A percentile compares a stretch with the other conserved stretches of the same genome.
phyloP scores from a whole-genome alignment of 2,797 vertebrate genomes.

The Chlorospingus flavigularis region DNA sequence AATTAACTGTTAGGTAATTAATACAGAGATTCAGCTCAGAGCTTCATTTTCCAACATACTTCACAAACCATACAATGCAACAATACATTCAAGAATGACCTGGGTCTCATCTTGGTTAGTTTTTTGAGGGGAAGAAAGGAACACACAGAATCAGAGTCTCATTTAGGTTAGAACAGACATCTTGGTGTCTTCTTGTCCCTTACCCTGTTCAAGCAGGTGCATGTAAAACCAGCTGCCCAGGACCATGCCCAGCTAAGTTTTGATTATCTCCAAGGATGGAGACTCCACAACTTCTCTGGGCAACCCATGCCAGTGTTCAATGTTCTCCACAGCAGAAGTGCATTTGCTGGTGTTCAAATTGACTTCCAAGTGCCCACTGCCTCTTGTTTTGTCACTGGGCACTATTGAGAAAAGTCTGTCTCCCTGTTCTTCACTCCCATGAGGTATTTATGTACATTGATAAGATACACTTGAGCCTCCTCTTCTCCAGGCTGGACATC shows the following conservation, averaged over 20 bases:
- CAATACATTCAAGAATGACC: neutral
- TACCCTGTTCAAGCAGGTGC: neutral
- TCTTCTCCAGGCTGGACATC: neutral
- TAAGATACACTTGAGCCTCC: neutral
- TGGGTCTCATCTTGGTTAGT: neutral
- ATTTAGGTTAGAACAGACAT: neutral
- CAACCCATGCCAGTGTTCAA: neutral
- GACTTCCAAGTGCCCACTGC: neutral
- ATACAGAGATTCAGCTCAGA: neutral
- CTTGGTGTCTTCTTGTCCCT: neutral
- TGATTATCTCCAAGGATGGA: neutral
- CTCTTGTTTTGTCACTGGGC: neutral
- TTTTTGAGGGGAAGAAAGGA: neutral
- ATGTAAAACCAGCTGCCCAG: neutral
- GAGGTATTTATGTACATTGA: neutral
- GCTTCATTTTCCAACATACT: neutral
- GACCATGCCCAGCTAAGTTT: neutral
- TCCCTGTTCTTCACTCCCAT: neutral
- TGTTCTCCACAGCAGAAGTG: fast-evolving
- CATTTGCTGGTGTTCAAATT: neutral
- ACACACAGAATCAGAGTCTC: neutral
- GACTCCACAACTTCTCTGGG: neutral
- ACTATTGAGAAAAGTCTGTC: neutral
- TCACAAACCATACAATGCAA: neutral
- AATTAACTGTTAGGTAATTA: neutral